A percentile compares a stretch with the other conserved stretches of the same genome.
Conservation (phyloP, 2,797 vertebrate species). For the Micromesistius poutassou region DNA sequence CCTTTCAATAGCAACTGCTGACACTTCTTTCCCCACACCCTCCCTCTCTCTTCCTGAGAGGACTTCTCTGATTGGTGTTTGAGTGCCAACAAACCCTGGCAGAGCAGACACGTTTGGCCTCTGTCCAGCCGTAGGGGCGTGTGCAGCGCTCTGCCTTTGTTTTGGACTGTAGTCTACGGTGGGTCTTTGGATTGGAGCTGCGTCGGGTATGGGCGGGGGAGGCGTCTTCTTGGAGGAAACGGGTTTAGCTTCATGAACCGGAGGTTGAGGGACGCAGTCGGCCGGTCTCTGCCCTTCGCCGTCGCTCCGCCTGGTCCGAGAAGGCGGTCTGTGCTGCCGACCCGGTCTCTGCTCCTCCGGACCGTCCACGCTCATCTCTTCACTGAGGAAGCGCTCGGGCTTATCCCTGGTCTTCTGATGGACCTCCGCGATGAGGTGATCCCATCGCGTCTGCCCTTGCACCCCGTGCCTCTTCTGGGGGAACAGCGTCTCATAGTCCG, state of each 20-base stretch:
- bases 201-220: constrained; percentile 48
- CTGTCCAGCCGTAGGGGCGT: constrained; percentile 22
- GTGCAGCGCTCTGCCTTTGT: constrained; percentile 25
- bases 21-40: constrained; percentile 30
- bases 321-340: constrained; percentile 12
- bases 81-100: constrained; percentile 15
- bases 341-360: constrained; percentile 38
- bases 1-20: constrained; percentile 4
- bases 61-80: constrained; percentile 25
- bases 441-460: constrained; percentile 69
- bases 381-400: constrained; percentile 29
- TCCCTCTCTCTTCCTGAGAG: constrained; percentile 14
- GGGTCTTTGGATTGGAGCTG: constrained; percentile 18
- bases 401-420: constrained; percentile 60
- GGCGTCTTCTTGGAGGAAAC: constrained; percentile 47
- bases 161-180: constrained; percentile 29
- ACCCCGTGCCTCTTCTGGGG: constrained; percentile 75
- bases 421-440: constrained; percentile 75
- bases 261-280: constrained; percentile 27
- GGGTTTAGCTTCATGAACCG: constrained; percentile 34
- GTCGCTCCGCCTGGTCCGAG: constrained; percentile 20
- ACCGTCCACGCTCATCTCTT: constrained; percentile 74
- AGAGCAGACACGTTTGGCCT: constrained; percentile 29
- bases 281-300: constrained; percentile 16
- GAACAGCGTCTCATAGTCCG: constrained; percentile 74